Evolutionary conservation across 2,888 invertebrate genomes (phyloP), one percentile per base, ranked within the genome.

Genomic region (Mimachlamys varia): DNA sequence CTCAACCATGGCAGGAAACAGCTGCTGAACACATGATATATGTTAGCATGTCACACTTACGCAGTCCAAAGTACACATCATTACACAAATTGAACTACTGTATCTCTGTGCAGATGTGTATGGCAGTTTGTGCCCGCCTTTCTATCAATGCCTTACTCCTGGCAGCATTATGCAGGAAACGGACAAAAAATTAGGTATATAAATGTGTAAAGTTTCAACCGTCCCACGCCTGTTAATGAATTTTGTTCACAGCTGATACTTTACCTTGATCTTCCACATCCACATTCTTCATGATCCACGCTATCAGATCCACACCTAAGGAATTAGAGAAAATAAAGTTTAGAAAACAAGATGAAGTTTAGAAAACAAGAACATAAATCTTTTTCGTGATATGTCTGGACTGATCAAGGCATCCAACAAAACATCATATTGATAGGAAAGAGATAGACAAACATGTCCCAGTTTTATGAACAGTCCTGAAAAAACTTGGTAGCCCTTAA

Each of bases 241-340:
- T 17, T 89, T n/a, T 33, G 13, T 53, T 53, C 53, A 13, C 53
- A 17, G 17, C 53, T 53, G 53, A n/a, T 37, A 27, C 88, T 96
- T 95, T 96, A 98, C 98, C 97, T 95, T 98, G 96, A 92, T 99
- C 99, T 93, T 99, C 99, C 49, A 99, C 98, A 94, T 98, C 98
- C 93, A 99, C 97, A 96, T 99, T 98, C 95, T 98, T 98, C 96
- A 98, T 97, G 97, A 99, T 98, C 99, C 99, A 99, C 90, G 98
- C 97, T 88, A 99, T 98, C 92, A 99, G 97, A 97, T 99, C 99
- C 55, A 98, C 98, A 89, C 99, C 99, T 96, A 98, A 76, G 33
- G 33, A 22, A 62, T 5, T n/a, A 62, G 22, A n/a, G 76, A 76
- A n/a, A 76, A 76, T 10, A 76, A n/a, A 12, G 27, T 62, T 62